Evolutionary conservation across 1,140 invertebrate species (phyloP).

Genomic region (Atta colombica): DNA sequence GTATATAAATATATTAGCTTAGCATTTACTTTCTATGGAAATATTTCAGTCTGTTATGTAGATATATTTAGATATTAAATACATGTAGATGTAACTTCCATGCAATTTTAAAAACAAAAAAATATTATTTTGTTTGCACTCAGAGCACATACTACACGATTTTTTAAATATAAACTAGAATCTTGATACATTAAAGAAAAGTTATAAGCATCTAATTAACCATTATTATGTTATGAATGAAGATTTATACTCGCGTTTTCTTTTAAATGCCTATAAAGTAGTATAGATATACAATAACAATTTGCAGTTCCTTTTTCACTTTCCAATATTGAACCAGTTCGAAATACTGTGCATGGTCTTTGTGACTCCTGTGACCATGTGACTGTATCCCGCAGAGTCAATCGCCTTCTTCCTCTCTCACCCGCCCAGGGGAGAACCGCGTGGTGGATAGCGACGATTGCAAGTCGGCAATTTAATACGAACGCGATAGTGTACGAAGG

Average conservation of each 20-base stretch:
- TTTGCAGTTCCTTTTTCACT: neutral
- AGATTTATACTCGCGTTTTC: neutral
- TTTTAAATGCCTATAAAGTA: neutral
- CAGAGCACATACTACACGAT: neutral
- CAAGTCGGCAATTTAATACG: slow-evolving; percentile 76
- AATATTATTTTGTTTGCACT: neutral
- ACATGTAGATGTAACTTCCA: neutral
- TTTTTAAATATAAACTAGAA: neutral
- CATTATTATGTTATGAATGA: neutral
- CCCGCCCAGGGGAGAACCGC: slow-evolving; percentile 47
- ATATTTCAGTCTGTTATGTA: neutral
- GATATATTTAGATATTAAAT: neutral
- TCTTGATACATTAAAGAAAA: neutral
- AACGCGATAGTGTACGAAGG: slow-evolving; percentile 77
- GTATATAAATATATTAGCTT: slow-evolving; percentile 5
- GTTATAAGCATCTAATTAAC: neutral
- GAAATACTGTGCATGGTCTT: slow-evolving; percentile 40
- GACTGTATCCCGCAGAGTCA: slow-evolving; percentile 60
- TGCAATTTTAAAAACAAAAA: neutral
- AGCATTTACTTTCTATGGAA: slow-evolving; percentile 9
- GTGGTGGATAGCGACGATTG: slow-evolving; percentile 62
- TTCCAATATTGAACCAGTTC: slow-evolving; percentile 25
- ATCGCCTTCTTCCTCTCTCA: slow-evolving; percentile 50
- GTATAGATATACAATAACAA: neutral
- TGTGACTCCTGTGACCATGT: slow-evolving; percentile 41